Evolutionary conservation across 2,113 vertebrate species (phyloP).

Genomic region (Pongo pygmaeus): DNA sequence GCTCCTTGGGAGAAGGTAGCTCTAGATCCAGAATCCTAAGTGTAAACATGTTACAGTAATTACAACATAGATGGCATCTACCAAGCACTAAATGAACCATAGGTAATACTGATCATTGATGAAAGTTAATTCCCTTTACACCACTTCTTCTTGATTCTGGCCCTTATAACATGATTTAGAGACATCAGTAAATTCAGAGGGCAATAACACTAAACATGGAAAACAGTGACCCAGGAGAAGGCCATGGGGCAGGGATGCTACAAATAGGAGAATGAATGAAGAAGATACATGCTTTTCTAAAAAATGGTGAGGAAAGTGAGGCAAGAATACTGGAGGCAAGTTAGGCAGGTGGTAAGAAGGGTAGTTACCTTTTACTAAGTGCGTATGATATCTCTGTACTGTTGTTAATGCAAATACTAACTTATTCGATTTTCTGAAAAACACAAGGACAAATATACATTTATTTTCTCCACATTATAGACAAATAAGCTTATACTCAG

Average conservation of each 20-base stretch:
- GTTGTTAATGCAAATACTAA: too few species aligned
- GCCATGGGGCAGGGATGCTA: rapidly evolving
- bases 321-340: not conserved
- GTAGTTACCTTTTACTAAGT: not conserved
- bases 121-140: not conserved
- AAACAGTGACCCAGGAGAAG: not conserved
- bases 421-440: not conserved
- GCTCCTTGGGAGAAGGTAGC: not conserved
- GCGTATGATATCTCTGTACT: too few species aligned
- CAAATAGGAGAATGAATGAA: not conserved
- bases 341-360: not conserved
- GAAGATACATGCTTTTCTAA: not conserved
- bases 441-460: not conserved
- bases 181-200: not conserved
- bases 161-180: not conserved
- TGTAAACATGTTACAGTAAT: rapidly evolving
- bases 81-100: too few species aligned
- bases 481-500: not conserved
- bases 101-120: not conserved
- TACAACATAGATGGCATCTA: not conserved
- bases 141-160: not conserved
- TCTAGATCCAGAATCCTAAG: not conserved
- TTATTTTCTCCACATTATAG: not conserved
- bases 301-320: not conserved
- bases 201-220: too few species aligned